Base-by-base conservation (phyloP, 2,797 vertebrate species). In the Botia kubotai region DNA sequence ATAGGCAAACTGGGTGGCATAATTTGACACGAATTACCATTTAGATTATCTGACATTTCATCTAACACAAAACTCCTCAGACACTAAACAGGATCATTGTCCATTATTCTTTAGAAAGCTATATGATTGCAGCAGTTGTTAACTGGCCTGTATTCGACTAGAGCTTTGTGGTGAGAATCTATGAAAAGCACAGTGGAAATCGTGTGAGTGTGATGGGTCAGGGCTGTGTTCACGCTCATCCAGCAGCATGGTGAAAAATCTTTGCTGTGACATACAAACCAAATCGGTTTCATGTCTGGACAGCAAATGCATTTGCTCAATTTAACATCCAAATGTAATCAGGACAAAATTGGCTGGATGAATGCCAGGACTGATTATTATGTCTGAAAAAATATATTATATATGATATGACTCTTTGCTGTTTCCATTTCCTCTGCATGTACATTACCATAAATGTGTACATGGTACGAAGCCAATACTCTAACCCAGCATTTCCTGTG, bases 221-320 rank as follows among this genome's bases (percentile, higher is more conserved):
- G 89, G 88, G 90, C 90, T 93, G 90, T 91, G 90, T 93, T 91
- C 69, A 85, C 86, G 86, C 88, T 91, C 86, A 84, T 90, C 87
- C 91, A 84, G 87, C 92, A 88, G 66, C n/a, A 88, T 85, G 86
- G 83, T 93, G 94, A 91, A 90, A 95, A 89, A 94, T 94, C 94
- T 93, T 91, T 84, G 78, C 75, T 86, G 75, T 81, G 82, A 90
- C 84, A 82, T 83, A 82, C 82, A 82, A 50, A 67, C 73, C 78
- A 77, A 75, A 75, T 68, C 75, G 60, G 26, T 63, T 62, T 29
- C 58, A 29, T 21, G 68, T 33, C 58, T 43, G 16, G 43, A 52
- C n/a, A 70, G 48, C 11, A 19, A 57, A 33, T 19, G 12, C 39
- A 33, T 43, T 39, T 33, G 0, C 21, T 19, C 14, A 0, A 53